These are phyloP conservation scores for Polypterus senegalus DNA, from an alignment of 2,113 vertebrate species.

Conservation along the genomic window DNA sequence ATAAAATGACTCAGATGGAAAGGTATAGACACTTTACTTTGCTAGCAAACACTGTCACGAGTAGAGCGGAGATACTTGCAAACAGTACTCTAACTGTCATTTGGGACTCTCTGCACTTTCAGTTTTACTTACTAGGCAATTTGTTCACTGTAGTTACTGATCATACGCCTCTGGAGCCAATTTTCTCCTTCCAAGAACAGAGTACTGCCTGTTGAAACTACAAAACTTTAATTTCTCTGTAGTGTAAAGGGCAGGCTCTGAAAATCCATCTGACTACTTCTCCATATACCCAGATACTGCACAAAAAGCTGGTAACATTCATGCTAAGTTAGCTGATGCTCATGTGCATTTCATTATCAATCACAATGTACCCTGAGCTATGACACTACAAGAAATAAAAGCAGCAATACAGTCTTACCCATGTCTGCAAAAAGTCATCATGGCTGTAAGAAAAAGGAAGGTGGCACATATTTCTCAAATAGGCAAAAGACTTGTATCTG, in stretches of 20 bases:
- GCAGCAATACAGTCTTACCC: background rate
- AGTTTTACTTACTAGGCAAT: background rate
- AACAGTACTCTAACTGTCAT: background rate
- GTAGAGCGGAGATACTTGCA: background rate
- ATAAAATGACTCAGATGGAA: background rate
- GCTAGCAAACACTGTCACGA: slow-evolving; percentile 1
- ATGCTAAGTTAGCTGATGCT: background rate
- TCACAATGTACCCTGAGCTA: background rate
- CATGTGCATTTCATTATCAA: background rate
- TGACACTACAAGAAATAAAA: background rate
- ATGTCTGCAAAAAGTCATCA: background rate
- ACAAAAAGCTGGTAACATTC: background rate
- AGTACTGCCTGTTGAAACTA: background rate
- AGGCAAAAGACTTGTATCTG: background rate
- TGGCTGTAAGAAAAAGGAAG: background rate
- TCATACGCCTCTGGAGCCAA: background rate
- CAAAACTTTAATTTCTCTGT: background rate
- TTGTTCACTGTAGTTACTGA: background rate
- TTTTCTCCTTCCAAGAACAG: background rate
- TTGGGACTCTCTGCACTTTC: background rate
- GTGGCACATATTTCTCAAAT: background rate
- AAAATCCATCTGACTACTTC: slow-evolving; percentile 2
- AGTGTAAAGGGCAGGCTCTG: background rate
- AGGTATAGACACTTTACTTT: background rate
- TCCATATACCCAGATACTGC: background rate